Evolutionary conservation across 2,113 vertebrate genomes (phyloP).

Genomic region (Cyanoramphus novaezelandiae): DNA sequence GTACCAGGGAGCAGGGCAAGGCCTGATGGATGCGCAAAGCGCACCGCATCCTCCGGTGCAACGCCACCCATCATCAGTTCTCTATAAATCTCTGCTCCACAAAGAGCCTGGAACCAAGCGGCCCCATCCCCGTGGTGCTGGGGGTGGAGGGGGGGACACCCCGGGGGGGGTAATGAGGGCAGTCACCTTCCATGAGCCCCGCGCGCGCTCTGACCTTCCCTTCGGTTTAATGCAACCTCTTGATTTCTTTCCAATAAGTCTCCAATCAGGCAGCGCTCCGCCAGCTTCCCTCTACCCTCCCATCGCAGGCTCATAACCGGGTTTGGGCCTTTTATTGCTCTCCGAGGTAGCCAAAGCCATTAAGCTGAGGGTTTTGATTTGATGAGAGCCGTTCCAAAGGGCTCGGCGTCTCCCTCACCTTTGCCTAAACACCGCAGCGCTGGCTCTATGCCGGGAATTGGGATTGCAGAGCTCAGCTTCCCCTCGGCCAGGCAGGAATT

Average conservation of each 20-base stretch:
- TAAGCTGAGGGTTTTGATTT: slow-evolving; percentile 61
- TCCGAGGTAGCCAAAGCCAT: slow-evolving; percentile 59
- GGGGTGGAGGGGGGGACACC: not conserved
- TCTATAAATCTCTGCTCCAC: not conserved
- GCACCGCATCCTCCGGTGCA: too few relatives aligned
- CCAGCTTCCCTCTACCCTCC: slow-evolving; percentile 57
- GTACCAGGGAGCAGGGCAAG: not conserved
- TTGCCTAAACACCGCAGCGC: slow-evolving; percentile 37
- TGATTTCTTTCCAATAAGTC: slow-evolving; percentile 72
- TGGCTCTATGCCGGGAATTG: not conserved
- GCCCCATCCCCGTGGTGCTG: not conserved
- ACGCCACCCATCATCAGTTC: too few relatives aligned
- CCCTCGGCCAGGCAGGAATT: not conserved
- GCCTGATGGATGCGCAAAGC: not conserved
- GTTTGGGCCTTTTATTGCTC: slow-evolving; percentile 69
- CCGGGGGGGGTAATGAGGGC: slow-evolving; percentile 6
- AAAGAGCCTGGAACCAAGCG: not conserved
- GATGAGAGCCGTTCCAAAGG: slow-evolving; percentile 46
- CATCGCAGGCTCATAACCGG: slow-evolving; percentile 62
- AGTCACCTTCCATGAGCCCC: slow-evolving; percentile 24
- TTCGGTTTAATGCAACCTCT: slow-evolving; percentile 58
- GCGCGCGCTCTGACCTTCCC: slow-evolving; percentile 27
- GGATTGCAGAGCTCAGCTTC: not conserved
- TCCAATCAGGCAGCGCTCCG: slow-evolving; percentile 57
- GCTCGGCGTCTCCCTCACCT: slow-evolving; percentile 51